Percentiles rank a stretch among this genome's conserved stretches.
Evolutionary conservation across 2,888 invertebrate species (phyloP).

Genomic region (Aphrophora alni): DNA sequence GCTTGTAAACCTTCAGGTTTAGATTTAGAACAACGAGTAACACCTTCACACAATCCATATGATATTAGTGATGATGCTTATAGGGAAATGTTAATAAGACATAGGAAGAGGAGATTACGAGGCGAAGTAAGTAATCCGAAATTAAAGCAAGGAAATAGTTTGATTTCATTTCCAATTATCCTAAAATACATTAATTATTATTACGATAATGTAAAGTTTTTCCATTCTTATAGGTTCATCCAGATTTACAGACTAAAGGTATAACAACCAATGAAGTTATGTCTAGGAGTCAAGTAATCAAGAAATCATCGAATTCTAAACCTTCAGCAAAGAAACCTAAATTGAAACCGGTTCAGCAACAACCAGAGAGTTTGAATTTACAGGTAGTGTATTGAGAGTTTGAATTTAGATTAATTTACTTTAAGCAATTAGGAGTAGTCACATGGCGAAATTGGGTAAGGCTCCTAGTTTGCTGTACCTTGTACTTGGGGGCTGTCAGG

Average conservation of each 20-base stretch:
- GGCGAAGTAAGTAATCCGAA: conserved; percentile 64
- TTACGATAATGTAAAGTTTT: background rate
- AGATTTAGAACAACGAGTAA: conserved; percentile 57
- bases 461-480: background rate
- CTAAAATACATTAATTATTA: too few species aligned
- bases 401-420: background rate
- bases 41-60: conserved; percentile 55
- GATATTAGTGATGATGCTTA: conserved; percentile 70
- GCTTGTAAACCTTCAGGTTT: conserved; percentile 55
- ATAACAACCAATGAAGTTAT: conserved; percentile 74
- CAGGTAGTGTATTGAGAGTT: background rate
- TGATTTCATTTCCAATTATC: background rate
- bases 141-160: background rate
- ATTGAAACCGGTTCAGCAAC: conserved; percentile 10
- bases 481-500: too few species aligned
- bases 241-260: conserved; percentile 77
- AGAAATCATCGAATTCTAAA: conserved; percentile 35
- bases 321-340: conserved; percentile 32
- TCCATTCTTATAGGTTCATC: conserved; percentile 63
- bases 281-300: conserved; percentile 45
- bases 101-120: conserved; percentile 73
- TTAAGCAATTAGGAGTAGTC: background rate
- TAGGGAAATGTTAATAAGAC: conserved; percentile 71
- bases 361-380: background rate
- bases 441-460: background rate